phyloP scores from a whole-genome alignment of 2,113 vertebrate species.

The Rhagologus leucostigma region DNA sequence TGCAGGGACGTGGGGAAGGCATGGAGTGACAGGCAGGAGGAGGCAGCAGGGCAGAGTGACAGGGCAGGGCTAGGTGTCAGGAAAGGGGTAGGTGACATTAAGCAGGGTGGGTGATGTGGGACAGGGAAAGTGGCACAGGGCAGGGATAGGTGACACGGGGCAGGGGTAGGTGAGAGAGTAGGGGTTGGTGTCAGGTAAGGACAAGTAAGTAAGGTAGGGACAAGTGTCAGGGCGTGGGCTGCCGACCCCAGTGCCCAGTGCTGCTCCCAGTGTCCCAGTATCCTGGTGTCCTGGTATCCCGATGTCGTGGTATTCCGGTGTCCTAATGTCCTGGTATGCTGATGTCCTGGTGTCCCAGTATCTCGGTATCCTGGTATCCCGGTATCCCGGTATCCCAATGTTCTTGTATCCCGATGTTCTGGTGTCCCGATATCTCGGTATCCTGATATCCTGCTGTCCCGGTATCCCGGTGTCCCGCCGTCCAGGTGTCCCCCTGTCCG shows the following conservation, averaged over 20 bases:
- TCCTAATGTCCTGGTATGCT: not conserved
- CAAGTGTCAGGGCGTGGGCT: rapidly evolving
- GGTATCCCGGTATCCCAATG: rapidly evolving
- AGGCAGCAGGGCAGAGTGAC: not conserved
- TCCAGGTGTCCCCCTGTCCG: rapidly evolving
- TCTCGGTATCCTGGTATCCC: rapidly evolving
- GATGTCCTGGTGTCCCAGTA: not conserved
- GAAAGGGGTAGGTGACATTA: not conserved
- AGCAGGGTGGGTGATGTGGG: not conserved
- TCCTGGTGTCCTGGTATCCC: rapidly evolving
- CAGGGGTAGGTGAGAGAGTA: not conserved
- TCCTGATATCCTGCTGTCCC: rapidly evolving
- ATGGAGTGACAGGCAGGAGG: not conserved
- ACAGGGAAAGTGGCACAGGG: not conserved
- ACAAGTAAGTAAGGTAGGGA: not conserved
- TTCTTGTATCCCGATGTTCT: not conserved
- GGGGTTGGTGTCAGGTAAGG: not conserved
- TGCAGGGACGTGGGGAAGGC: not conserved
- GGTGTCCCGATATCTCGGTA: rapidly evolving
- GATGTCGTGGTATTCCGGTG: not conserved
- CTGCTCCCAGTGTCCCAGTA: not conserved
- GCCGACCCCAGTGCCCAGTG: not conserved
- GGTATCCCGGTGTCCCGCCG: rapidly evolving
- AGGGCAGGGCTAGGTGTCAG: not conserved
- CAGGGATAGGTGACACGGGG: not conserved